Percentiles rank a stretch among this genome's conserved stretches.
Conservation (phyloP, 2,797 vertebrate species). For the Rhinella marina region DNA sequence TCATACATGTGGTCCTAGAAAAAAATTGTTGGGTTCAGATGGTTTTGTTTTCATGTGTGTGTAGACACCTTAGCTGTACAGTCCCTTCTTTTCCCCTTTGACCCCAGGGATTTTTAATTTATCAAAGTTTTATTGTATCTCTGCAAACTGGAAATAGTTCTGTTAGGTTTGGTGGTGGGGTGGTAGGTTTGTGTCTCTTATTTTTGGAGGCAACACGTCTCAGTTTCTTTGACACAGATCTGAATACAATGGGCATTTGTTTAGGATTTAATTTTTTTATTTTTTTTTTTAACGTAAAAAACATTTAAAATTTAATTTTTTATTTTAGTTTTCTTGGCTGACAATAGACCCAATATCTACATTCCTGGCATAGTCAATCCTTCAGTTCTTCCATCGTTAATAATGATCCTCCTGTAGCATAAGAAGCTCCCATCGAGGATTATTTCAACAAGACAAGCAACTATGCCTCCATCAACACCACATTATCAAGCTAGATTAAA, state of each 20-base stretch:
- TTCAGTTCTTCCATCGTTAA: background rate
- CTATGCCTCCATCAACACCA: conserved; percentile 75
- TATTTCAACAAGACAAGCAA: conserved; percentile 66
- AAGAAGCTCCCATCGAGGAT: conserved; percentile 61
- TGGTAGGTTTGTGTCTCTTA: background rate
- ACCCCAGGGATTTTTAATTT: background rate
- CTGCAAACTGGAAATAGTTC: background rate
- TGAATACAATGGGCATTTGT: background rate
- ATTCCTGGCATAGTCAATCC: background rate
- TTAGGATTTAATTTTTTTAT: background rate
- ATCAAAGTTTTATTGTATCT: background rate
- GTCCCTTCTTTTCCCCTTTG: background rate
- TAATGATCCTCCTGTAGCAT: background rate
- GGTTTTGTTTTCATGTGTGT: too few relatives aligned
- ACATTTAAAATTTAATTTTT: background rate
- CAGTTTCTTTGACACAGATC: background rate
- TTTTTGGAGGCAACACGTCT: background rate
- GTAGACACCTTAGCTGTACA: too few relatives aligned
- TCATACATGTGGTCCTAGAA: too few relatives aligned
- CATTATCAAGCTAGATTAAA: conserved; percentile 78
- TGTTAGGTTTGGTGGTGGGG: background rate
- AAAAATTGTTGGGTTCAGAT: too few relatives aligned
- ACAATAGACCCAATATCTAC: background rate
- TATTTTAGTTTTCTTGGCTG: background rate
- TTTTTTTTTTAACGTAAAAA: background rate